Base-by-base conservation (phyloP, 1,140 invertebrate genomes). In the Drosophila tristis region DNA sequence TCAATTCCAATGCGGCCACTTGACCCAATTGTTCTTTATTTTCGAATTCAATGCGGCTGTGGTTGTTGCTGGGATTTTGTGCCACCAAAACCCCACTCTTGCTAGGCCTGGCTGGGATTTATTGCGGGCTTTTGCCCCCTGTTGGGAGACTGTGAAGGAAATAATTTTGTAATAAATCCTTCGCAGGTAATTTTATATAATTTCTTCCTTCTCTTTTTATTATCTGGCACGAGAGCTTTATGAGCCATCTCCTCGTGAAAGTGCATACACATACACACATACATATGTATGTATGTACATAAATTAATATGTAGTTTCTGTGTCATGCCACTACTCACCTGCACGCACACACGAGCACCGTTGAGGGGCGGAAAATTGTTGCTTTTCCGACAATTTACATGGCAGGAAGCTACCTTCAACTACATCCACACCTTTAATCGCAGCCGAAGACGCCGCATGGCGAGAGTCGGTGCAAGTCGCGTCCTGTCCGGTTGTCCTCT, bases 351-450 rank as follows among this genome's bases (percentile, higher is more conserved):
- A 31, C 6, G 20, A 20, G 44, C 54, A 53, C 29, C 20, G 43
- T 67, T 59, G 62, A 54, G 51, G 75, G 55, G 43, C 43, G 60
- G 56, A 68, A 86, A 87, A 87, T 87, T 87, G 84, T 87, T 87
- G 82, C 84, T 86, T 79, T 79, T 79, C 62, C 16, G 63, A 73
- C 71, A 42, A 44, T 54, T 39, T 39, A 23, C 16, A 25, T 49
- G 11, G 47, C 2, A 9, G 35, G 11, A 23, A 54, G 1, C 15
- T 50, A 20, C 20, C 20, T 20, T 20, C 20, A 20, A 20, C 20
- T 20, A 58, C 60, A 58, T 50, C 45, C 35, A 65, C 26, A 65
- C 31, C 60, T 72, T 72, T 23, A 25, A 51, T 16, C 39, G 9
- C 47, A 9, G 47, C 67, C 67, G 67, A 72, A 60, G 68, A 71